Base-by-base conservation (phyloP, 2,797 vertebrate genomes). In the Sebastes oblongus region DNA sequence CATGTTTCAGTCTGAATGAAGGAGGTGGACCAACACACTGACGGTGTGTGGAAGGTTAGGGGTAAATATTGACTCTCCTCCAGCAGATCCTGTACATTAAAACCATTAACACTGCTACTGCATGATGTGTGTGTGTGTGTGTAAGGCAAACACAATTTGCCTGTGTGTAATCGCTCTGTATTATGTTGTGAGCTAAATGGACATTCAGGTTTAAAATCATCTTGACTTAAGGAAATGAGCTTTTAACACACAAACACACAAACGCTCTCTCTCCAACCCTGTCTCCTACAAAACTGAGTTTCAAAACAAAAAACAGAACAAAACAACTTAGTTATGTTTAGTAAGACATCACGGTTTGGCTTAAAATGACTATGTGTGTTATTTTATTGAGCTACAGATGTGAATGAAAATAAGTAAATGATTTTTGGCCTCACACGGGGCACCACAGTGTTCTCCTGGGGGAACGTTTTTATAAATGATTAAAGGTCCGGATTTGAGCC, bases 51-150 rank as follows among this genome's bases (percentile, higher is more conserved):
- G 50, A 8, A 20, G 50, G 20, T 20, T n/a, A n/a, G 10, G 24
- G 16, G 77, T 52, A 42, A 91, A 88, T 89, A 88, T 89, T 89
- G 83, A 89, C 81, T 78, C 66, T 84, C 66, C 77, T 84, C 56
- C 68, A 67, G 39, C 73, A 86, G 68, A 87, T 91, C 88, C 88
- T 87, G 88, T 4, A 66, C n/a, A 18, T 34, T 60, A 8, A 42
- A 20, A 70, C 22, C 61, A 67, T 39, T 24, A 5, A 46, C 42
- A 2, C n/a, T 55, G 64, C 6, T 46, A 42, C 46, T 50, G 46
- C 36, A 14, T 39, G 36, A 2, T 34, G 61, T 39, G 61, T 24
- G 13, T 27, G 62, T 66, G 55, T 27, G 62, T 66, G 62, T 66
- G 55, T 20, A 55, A 5, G 24, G 62, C 62, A 75, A 75, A 82